phyloP scores from a whole-genome alignment of 1,140 invertebrate species.

The Aethina tumida region DNA sequence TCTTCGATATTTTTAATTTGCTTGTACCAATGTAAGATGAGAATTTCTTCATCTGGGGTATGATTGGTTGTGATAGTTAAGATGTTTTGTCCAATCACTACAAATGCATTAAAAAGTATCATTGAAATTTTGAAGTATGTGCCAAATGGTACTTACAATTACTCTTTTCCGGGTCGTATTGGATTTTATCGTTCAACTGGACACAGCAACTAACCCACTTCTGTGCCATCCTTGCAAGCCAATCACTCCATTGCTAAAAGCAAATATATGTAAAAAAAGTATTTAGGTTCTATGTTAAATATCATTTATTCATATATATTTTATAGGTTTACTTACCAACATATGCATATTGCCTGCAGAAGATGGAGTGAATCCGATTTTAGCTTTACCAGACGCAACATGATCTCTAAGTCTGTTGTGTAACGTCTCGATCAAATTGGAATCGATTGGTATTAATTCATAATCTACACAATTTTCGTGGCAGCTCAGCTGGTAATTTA shows the following conservation, averaged over 20 bases:
- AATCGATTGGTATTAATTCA: slow-evolving; percentile 7
- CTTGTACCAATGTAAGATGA: slow-evolving; percentile 18
- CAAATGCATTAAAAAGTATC: slow-evolving; percentile 11
- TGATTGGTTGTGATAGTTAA: slow-evolving; percentile 9
- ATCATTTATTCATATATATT: background rate
- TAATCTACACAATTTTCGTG: slow-evolving; percentile 13
- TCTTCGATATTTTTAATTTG: slow-evolving; percentile 13
- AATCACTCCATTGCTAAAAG: slow-evolving; percentile 16
- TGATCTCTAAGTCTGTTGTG: slow-evolving; percentile 19
- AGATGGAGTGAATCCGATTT: slow-evolving; percentile 12
- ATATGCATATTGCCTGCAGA: slow-evolving; percentile 15
- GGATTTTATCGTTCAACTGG: slow-evolving; percentile 6
- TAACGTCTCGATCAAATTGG: slow-evolving; percentile 14
- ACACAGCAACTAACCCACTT: slow-evolving; percentile 19
- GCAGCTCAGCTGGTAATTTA: no score
- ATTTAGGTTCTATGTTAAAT: no score
- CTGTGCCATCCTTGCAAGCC: slow-evolving; percentile 16
- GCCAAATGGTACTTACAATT: slow-evolving; percentile 9
- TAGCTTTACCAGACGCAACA: slow-evolving; percentile 16
- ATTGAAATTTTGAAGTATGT: background rate
- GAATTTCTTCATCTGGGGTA: slow-evolving; percentile 11
- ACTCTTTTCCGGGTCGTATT: slow-evolving; percentile 15
- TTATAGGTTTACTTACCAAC: slow-evolving; percentile 9
- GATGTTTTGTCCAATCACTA: slow-evolving; percentile 17
- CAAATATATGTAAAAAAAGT: slow-evolving; percentile 4